Base-by-base conservation (phyloP, 2,797 vertebrate species). In the Pantherophis alleghaniensis region DNA sequence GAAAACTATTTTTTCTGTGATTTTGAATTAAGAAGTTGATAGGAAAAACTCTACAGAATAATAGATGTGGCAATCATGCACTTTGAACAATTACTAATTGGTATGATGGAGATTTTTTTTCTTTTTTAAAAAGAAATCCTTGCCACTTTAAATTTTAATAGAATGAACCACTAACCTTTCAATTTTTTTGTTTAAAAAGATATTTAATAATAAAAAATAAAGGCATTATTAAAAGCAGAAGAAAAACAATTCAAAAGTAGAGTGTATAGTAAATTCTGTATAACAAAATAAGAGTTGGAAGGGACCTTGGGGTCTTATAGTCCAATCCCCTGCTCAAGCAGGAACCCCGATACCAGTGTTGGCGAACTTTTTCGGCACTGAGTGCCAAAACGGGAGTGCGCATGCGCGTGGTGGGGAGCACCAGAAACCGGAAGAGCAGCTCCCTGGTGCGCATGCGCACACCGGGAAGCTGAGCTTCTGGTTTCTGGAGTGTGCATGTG, bases 121-220 rank as follows among this genome's bases (percentile, higher is more conserved):
- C 5, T 28, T 9, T 51, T 87, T 55, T 1, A 16, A 91, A 0
- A 37, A 0, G 12, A 26, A 92, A 86, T 2, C n/a, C 89, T 55
- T 89, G 90, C 47, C 42, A 93, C 26, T 53, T 16, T 69, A 91
- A 93, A 88, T 91, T 5, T 2, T 87, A 90, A 24, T 3, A 93
- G 83, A 69, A 59, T 2, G 90, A 93, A 88, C 2, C 3, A 87
- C 11, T 14, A 89, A 28, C 9, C 0, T 47, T 20, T 86, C 11
- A 53, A 2, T 74, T 61, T 0, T 57, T 16, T 18, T 61, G 18
- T 87, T 59, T 26, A n/a, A 22, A 60, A 22, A 87, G 16, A 37
- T 55, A 57, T 88, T 66, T 69, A n/a, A 91, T 42, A 3, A 90
- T 37, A 3, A 94, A 87, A 6, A 88, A 47, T 11, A 1, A 51